Percentiles rank a stretch among this genome's conserved stretches.
Evolutionary conservation across 2,888 invertebrate genomes (phyloP).

Genomic region (Caenorhabditis drosophilae): DNA sequence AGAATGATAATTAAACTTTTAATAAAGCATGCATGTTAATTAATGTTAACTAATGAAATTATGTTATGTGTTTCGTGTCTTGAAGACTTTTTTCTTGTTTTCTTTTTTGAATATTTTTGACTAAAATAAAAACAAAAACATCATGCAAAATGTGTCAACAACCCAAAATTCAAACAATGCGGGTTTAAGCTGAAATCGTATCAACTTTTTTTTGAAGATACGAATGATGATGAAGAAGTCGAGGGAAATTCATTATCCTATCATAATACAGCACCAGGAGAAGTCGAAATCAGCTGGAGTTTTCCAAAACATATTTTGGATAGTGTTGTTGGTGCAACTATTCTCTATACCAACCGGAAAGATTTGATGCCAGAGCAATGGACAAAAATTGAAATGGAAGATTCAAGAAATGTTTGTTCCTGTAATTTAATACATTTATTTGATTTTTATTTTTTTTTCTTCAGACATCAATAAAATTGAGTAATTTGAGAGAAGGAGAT

Average conservation of each 20-base stretch:
- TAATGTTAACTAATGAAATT: too few species aligned
- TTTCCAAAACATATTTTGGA: slow-evolving; percentile 53
- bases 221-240: slow-evolving; percentile 23
- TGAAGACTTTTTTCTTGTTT: too few species aligned
- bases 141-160: too few species aligned
- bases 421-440: not conserved
- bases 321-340: slow-evolving; percentile 53
- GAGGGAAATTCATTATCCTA: slow-evolving; percentile 58
- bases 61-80: too few species aligned
- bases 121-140: too few species aligned
- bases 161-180: too few species aligned
- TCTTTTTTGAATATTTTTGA: too few species aligned
- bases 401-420: slow-evolving; percentile 47
- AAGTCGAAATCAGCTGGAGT: slow-evolving; percentile 59
- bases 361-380: slow-evolving; percentile 52
- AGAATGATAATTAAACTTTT: slow-evolving; percentile 6
- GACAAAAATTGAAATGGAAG: slow-evolving; percentile 48
- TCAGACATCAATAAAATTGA: slow-evolving; percentile 54
- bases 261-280: slow-evolving; percentile 57
- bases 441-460: too few species aligned
- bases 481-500: slow-evolving; percentile 50
- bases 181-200: too few species aligned
- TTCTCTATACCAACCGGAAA: slow-evolving; percentile 55
- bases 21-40: not conserved
- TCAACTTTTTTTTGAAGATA: slow-evolving; percentile 1